A percentile compares a stretch with the other conserved stretches of the same genome.
These are phyloP conservation scores for Pseudopodoces humilis DNA, from an alignment of 2,113 vertebrate genomes.

Conservation along the genomic window DNA sequence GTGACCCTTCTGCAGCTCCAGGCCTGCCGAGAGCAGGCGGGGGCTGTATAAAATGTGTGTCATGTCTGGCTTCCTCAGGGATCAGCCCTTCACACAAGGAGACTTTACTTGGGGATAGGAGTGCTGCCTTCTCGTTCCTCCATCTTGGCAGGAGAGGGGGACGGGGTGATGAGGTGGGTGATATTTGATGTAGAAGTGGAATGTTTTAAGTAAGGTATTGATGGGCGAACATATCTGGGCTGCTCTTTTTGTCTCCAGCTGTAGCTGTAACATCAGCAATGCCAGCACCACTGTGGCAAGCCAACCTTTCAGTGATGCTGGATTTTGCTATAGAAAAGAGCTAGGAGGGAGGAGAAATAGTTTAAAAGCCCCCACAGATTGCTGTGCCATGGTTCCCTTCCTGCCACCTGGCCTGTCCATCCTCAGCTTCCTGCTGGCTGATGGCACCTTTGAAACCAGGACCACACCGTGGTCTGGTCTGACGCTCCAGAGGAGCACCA, in stretches of 20 bases:
- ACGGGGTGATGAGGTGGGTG: not conserved
- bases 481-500: not conserved
- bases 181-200: not conserved
- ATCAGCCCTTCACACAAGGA: not conserved
- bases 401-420: not conserved
- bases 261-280: not conserved
- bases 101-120: not conserved
- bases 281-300: not conserved
- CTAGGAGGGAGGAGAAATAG: not conserved
- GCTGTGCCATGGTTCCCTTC: not conserved
- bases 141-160: not conserved
- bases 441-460: not conserved
- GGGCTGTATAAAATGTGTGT: not conserved
- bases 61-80: not conserved
- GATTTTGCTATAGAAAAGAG: not conserved
- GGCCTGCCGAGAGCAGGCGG: not conserved
- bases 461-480: not conserved
- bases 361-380: not conserved
- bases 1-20: not conserved
- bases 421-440: not conserved
- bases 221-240: not conserved
- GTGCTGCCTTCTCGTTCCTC: not conserved
- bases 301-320: accelerated
- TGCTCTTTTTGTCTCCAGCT: not conserved
- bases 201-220: not conserved